Conservation (phyloP, 2,888 invertebrate genomes). For the Drosophila crucigera region DNA sequence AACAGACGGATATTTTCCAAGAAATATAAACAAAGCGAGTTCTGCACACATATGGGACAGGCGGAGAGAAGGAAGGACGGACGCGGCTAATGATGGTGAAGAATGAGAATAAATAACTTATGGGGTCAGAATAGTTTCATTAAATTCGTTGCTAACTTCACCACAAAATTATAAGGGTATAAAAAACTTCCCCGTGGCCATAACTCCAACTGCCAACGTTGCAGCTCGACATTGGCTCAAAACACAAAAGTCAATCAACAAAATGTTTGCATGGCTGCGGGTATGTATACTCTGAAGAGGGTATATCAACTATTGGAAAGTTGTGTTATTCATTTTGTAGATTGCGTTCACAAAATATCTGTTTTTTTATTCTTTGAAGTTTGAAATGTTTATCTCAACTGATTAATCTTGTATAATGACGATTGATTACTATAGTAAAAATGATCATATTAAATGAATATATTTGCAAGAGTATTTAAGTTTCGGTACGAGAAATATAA, state of each 20-base stretch:
- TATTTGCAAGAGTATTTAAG: not conserved
- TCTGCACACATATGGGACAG: not conserved
- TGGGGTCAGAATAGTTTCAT: not conserved
- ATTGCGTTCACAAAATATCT: not conserved
- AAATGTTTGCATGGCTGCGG: slow-evolving; percentile 62
- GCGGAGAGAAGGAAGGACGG: not conserved
- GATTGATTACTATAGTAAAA: not conserved
- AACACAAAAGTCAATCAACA: slow-evolving; percentile 49
- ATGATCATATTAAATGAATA: not conserved
- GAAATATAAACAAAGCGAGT: not conserved
- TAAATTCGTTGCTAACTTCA: not conserved
- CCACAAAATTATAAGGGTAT: slow-evolving; percentile 11
- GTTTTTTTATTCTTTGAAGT: not conserved
- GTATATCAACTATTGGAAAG: not conserved
- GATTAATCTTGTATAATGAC: not conserved
- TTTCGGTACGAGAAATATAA: not conserved
- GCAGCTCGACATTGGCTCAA: slow-evolving; percentile 27
- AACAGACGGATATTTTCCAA: not conserved
- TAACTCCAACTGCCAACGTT: slow-evolving; percentile 51
- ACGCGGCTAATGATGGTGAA: not conserved
- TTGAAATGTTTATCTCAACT: not conserved
- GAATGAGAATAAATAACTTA: not conserved
- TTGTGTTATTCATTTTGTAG: not conserved
- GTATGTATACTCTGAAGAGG: slow-evolving; percentile 6
- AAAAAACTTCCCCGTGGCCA: slow-evolving; percentile 44